phyloP scores from a whole-genome alignment of 2,888 invertebrate species.

The Actias luna region DNA sequence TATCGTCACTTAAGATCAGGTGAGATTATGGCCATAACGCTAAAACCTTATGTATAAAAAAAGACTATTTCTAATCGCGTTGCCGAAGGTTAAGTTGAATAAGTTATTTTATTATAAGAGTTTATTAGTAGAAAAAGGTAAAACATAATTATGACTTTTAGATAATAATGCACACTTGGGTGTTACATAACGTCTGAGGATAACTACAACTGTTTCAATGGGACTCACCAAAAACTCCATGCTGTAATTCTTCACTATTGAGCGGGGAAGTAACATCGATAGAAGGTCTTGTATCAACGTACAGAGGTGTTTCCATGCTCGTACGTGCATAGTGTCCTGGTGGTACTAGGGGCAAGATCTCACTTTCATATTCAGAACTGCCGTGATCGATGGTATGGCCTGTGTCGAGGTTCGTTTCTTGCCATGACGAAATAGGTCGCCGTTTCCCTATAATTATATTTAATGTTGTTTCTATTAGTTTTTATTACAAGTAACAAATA shows the following conservation, averaged over 20 bases:
- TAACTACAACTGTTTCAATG: not conserved
- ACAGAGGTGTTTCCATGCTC: slow-evolving; percentile 82
- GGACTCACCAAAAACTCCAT: slow-evolving; percentile 63
- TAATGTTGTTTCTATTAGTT: not conserved
- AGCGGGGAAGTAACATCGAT: slow-evolving; percentile 62
- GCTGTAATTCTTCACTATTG: slow-evolving; percentile 69
- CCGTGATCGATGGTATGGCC: slow-evolving; percentile 89
- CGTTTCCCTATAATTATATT: slow-evolving; percentile 46
- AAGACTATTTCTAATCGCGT: too few relatives aligned
- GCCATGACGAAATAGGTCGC: slow-evolving; percentile 88
- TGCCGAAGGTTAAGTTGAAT: too few relatives aligned
- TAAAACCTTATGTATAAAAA: too few relatives aligned
- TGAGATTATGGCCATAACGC: too few relatives aligned
- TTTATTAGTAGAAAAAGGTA: too few relatives aligned
- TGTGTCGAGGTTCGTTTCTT: slow-evolving; percentile 95
- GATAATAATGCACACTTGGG: too few relatives aligned
- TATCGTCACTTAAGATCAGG: too few relatives aligned
- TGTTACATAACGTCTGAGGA: too few relatives aligned
- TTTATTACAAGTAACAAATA: not conserved
- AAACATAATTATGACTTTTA: too few relatives aligned
- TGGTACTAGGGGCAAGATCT: slow-evolving; percentile 44
- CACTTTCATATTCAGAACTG: slow-evolving; percentile 67
- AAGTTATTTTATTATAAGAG: too few relatives aligned
- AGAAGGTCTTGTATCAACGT: slow-evolving; percentile 84
- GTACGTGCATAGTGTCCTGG: slow-evolving; percentile 59